phyloP scores from a whole-genome alignment of 2,113 vertebrate species.

The Hyla sarda region DNA sequence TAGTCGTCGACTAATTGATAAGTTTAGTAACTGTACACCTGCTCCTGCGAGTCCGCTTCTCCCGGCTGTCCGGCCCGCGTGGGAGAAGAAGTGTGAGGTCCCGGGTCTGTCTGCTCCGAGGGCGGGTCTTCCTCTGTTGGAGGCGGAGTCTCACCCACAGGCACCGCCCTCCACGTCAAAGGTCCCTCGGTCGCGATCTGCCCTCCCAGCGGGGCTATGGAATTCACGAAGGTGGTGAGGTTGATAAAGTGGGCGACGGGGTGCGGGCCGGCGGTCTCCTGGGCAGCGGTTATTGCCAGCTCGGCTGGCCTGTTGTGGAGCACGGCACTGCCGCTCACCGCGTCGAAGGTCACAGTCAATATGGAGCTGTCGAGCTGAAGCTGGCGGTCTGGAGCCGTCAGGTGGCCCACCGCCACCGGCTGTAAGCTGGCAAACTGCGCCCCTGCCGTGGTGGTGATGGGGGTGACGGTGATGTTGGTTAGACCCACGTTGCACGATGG shows the following conservation, averaged over 20 bases:
- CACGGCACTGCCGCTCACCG: constrained; percentile 89
- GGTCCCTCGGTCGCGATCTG: constrained; percentile 83
- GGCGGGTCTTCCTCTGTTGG: constrained; percentile 62
- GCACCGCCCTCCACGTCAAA: constrained; percentile 88
- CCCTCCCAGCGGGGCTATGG: constrained; percentile 81
- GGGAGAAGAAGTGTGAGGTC: constrained; percentile 69
- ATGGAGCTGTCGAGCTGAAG: constrained; percentile 95
- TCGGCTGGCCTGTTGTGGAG: constrained; percentile 89
- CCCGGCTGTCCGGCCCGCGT: constrained; percentile 65
- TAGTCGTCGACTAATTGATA: background rate
- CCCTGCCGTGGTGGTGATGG: constrained; percentile 83
- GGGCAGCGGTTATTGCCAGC: constrained; percentile 70
- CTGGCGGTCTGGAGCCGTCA: constrained; percentile 83
- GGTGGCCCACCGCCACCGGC: constrained; percentile 88
- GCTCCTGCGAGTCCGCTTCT: constrained; percentile 73
- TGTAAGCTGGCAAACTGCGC: constrained; percentile 94
- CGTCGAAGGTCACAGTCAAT: constrained; percentile 94
- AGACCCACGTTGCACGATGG: constrained; percentile 85
- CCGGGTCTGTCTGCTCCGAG: constrained; percentile 65
- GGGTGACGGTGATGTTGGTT: constrained; percentile 92
- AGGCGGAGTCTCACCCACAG: constrained; percentile 72
- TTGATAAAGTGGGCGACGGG: constrained; percentile 96
- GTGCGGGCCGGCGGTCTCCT: constrained; percentile 72
- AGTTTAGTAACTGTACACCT: constrained; percentile 92
- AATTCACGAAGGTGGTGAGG: constrained; percentile 94